These are phyloP conservation scores for Trachelus stipa DNA, from an alignment of 2,888 invertebrate species.

Conservation along the genomic window DNA sequence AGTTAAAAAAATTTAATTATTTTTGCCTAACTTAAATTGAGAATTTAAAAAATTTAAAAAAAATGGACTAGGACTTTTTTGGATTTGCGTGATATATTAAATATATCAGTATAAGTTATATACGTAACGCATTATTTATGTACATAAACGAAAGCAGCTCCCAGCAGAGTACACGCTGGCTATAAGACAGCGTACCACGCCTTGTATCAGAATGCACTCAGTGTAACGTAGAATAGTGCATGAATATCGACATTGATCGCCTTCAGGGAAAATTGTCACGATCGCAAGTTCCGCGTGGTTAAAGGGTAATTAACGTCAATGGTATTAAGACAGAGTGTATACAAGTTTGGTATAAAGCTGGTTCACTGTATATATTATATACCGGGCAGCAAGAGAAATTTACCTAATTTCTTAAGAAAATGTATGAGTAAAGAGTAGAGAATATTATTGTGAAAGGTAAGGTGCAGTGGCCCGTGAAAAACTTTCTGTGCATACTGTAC, in stretches of 20 bases:
- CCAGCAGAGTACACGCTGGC: constrained; percentile 25
- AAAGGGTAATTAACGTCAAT: neutral
- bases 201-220: constrained; percentile 48
- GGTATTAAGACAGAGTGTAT: neutral
- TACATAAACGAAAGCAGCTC: constrained; percentile 41
- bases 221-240: constrained; percentile 29
- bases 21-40: neutral
- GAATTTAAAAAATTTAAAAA: neutral
- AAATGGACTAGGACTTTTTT: neutral
- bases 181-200: constrained; percentile 34
- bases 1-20: neutral
- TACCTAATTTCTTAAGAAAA: neutral
- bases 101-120: neutral
- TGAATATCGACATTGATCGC: neutral
- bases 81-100: neutral
- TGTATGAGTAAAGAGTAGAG: neutral
- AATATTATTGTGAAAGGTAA: constrained; percentile 45
- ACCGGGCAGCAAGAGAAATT: neutral
- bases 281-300: neutral
- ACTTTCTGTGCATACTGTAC: neutral
- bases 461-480: constrained; percentile 44
- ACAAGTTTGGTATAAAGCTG: neutral
- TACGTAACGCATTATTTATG: constrained; percentile 2
- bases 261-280: neutral
- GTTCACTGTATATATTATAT: neutral